Evolutionary conservation across 1,140 invertebrate genomes (phyloP).

Genomic region (Lordiphosa stackelbergi): DNA sequence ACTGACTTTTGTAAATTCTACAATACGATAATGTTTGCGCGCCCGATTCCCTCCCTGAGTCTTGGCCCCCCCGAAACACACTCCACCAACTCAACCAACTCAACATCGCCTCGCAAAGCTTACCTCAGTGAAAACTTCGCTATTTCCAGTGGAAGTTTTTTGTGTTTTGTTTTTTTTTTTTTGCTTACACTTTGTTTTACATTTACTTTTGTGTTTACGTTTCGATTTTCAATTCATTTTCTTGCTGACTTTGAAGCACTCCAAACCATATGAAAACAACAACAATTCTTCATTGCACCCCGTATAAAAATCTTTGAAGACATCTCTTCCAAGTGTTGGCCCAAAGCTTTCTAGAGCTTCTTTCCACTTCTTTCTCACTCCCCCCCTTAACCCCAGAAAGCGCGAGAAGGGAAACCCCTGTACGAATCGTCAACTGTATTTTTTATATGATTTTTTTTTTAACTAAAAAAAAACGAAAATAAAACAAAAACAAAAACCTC

Average conservation of each 20-base stretch:
- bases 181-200: slow-evolving; percentile 12
- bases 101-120: slow-evolving; percentile 10
- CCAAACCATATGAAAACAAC: slow-evolving; percentile 24
- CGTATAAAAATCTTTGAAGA: slow-evolving; percentile 40
- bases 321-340: slow-evolving; percentile 49
- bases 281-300: slow-evolving; percentile 56
- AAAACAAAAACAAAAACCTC: slow-evolving; percentile 3
- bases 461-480: slow-evolving; percentile 28
- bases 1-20: slow-evolving; percentile 43
- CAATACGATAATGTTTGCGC: slow-evolving; percentile 26
- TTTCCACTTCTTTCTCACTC: slow-evolving; percentile 13
- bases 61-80: slow-evolving; percentile 1
- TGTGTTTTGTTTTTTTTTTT: slow-evolving; percentile 22
- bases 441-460: slow-evolving; percentile 42
- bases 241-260: slow-evolving; percentile 64
- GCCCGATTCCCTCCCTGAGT: neutral
- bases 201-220: slow-evolving; percentile 6
- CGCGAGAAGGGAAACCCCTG: too few species aligned
- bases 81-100: slow-evolving; percentile 1
- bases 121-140: neutral
- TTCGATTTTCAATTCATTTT: slow-evolving; percentile 40
- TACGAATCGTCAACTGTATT: slow-evolving; percentile 27
- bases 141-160: neutral
- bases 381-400: too few species aligned
- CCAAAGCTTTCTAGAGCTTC: slow-evolving; percentile 38